Percentiles rank a stretch among this genome's conserved stretches.
Conservation (phyloP, 2,113 vertebrate species). For the Marmota monax region DNA sequence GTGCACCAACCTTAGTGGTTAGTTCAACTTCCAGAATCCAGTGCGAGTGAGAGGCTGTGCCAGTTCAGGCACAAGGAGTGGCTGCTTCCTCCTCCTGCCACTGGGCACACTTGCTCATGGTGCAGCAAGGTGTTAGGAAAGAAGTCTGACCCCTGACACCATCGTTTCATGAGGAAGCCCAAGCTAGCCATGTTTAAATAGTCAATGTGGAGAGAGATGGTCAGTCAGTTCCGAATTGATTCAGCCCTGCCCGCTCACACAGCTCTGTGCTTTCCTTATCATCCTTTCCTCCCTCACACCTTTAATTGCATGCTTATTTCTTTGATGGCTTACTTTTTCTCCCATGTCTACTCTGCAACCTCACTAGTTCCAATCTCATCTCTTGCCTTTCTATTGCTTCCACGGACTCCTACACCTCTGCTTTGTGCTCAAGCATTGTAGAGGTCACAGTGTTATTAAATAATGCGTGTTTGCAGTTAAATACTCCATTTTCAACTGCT, state of each 20-base stretch:
- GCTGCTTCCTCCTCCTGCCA: neutral
- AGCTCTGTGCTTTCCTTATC: neutral
- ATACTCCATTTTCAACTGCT: neutral
- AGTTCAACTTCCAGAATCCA: neutral
- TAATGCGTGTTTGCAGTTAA: neutral
- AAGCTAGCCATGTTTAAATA: neutral
- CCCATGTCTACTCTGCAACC: neutral
- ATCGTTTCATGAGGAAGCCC: neutral
- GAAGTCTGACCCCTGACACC: neutral
- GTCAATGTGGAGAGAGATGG: neutral
- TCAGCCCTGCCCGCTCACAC: neutral
- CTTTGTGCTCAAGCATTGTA: neutral
- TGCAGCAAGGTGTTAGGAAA: neutral
- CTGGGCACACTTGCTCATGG: neutral
- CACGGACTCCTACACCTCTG: neutral
- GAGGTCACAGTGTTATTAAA: neutral
- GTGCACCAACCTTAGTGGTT: neutral
- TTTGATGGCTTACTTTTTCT: neutral
- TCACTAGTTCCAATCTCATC: neutral
- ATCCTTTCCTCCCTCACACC: neutral
- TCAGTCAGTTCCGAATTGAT: neutral
- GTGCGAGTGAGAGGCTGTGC: neutral
- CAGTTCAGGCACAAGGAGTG: neutral
- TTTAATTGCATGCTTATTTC: neutral
- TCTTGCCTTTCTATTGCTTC: neutral